Evolutionary conservation across 2,113 vertebrate genomes (phyloP).

Genomic region (Brachirus orientalis): DNA sequence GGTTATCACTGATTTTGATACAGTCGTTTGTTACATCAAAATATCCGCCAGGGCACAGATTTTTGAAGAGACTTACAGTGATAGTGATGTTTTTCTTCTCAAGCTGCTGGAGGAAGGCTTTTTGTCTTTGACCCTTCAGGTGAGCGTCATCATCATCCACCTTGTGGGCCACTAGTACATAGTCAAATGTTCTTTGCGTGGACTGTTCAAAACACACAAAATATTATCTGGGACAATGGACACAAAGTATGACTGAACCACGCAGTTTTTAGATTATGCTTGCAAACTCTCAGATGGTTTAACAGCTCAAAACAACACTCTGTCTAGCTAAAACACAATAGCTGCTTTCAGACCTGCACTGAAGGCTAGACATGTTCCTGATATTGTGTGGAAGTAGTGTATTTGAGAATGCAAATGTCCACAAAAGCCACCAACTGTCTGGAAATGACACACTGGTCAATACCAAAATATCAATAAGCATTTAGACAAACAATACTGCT

Average conservation of each 20-base stretch:
- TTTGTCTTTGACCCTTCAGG: constrained; percentile 66
- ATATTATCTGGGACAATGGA: too few species aligned
- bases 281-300: neutral
- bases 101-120: constrained; percentile 82
- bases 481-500: too few species aligned
- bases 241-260: neutral
- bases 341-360: too few species aligned
- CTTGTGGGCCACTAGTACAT: constrained; percentile 83
- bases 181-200: constrained; percentile 80
- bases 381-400: too few species aligned
- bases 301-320: too few species aligned
- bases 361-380: too few species aligned
- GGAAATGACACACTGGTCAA: neutral
- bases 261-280: neutral
- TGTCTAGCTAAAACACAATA: too few species aligned
- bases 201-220: constrained; percentile 44
- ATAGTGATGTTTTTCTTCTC: constrained; percentile 79
- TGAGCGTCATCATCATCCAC: constrained; percentile 20
- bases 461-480: too few species aligned
- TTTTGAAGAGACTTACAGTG: constrained; percentile 79
- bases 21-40: too few species aligned
- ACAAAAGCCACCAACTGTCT: neutral
- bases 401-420: too few species aligned
- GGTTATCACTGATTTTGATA: neutral
- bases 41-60: neutral